These are phyloP conservation scores for Chrysomallon squamiferum DNA, from an alignment of 1,140 invertebrate genomes.

Conservation along the genomic window DNA sequence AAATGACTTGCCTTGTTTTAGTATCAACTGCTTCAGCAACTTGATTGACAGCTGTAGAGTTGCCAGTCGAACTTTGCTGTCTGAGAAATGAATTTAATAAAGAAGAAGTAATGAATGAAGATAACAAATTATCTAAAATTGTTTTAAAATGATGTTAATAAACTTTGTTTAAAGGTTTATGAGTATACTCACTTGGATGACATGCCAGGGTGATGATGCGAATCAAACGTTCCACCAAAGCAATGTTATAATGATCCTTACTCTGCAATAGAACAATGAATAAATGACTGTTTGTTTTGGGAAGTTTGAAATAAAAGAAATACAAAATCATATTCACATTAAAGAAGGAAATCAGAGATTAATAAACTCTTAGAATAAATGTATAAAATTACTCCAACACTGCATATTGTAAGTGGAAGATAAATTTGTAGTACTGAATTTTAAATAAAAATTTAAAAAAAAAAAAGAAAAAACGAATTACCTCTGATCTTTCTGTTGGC, in stretches of 20 bases:
- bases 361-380: not conserved
- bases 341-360: no score
- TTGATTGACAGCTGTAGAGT: constrained; percentile 89
- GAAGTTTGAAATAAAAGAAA: not conserved
- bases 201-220: constrained; percentile 81
- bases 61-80: constrained; percentile 80
- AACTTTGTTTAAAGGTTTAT: not conserved
- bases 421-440: no score
- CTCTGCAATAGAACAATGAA: constrained; percentile 10
- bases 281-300: not conserved
- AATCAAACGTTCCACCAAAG: constrained; percentile 80
- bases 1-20: constrained; percentile 66
- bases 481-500: constrained; percentile 63
- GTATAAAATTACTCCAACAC: not conserved
- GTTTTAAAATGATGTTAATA: no score
- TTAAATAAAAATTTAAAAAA: no score
- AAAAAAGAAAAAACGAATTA: constrained; percentile 29
- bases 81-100: constrained; percentile 62
- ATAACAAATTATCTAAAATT: no score
- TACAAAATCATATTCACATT: no score
- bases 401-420: not conserved
- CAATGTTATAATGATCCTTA: constrained; percentile 72
- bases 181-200: constrained; percentile 67
- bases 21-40: constrained; percentile 72
- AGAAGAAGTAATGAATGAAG: no score